phyloP scores from a whole-genome alignment of 92 coral and sea anemone genomes.

The Scolanthus callimorphus region DNA sequence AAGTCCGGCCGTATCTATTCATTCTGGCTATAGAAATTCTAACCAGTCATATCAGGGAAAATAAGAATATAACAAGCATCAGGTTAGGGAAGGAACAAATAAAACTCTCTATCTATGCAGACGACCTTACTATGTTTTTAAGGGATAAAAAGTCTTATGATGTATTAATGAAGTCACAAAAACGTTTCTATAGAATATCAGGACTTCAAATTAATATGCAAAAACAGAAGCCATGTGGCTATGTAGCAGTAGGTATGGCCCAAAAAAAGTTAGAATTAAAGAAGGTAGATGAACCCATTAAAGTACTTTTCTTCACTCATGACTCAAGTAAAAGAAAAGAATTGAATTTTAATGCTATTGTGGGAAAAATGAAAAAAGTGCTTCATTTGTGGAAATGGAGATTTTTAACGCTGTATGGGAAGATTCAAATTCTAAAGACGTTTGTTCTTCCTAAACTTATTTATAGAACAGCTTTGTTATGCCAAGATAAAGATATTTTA shows the following conservation, averaged over 20 bases:
- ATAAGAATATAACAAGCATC: conserved; percentile 1
- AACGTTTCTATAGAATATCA: neutral
- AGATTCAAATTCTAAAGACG: conserved; percentile 7
- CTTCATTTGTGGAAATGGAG: conserved; percentile 31
- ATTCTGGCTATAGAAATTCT: neutral
- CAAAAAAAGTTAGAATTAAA: neutral
- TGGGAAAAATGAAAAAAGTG: neutral
- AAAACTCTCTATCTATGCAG: neutral
- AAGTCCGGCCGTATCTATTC: neutral
- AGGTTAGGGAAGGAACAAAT: neutral
- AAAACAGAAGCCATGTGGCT: neutral
- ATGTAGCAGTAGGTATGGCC: neutral
- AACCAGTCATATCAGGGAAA: no score
- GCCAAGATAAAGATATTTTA: conserved; percentile 1
- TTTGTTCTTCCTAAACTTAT: conserved; percentile 12
- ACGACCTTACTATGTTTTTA: conserved; percentile 2
- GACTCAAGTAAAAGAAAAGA: neutral
- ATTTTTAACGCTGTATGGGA: conserved; percentile 10
- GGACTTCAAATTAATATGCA: neutral
- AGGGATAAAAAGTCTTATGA: neutral
- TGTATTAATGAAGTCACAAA: neutral
- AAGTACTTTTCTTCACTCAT: conserved; percentile 8
- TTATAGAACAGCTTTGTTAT: conserved; percentile 12
- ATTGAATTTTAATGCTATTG: conserved; percentile 13
- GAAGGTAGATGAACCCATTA: conserved; percentile 15